Evolutionary conservation across 2,888 invertebrate genomes (phyloP).

Genomic region (Melanotus villosus): DNA sequence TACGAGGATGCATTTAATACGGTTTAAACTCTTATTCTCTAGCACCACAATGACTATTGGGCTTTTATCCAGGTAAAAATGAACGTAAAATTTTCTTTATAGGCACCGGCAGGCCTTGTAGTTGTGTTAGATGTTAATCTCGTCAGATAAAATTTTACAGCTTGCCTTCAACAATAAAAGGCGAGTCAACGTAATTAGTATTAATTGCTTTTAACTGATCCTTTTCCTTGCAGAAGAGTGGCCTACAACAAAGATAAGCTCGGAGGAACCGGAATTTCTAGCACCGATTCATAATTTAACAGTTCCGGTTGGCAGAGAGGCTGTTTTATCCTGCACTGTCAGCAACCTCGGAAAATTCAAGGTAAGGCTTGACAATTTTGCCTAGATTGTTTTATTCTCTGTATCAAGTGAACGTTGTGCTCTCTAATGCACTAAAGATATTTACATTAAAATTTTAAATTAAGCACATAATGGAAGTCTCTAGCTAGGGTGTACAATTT

Average conservation of each 20-base stretch:
- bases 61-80: too few relatives aligned
- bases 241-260: slow-evolving; percentile 71
- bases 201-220: slow-evolving; percentile 31
- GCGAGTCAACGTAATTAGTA: slow-evolving; percentile 21
- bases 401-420: too few relatives aligned
- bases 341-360: slow-evolving; percentile 76
- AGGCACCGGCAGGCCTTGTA: too few relatives aligned
- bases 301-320: slow-evolving; percentile 76
- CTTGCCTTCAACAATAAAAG: slow-evolving; percentile 16
- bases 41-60: too few relatives aligned
- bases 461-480: too few relatives aligned
- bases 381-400: slow-evolving; percentile 58
- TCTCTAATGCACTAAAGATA: too few relatives aligned
- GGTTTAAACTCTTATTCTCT: background rate
- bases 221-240: slow-evolving; percentile 72
- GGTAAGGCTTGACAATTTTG: slow-evolving; percentile 67
- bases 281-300: slow-evolving; percentile 76
- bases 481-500: too few relatives aligned
- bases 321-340: slow-evolving; percentile 75
- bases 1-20: background rate
- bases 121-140: slow-evolving; percentile 8
- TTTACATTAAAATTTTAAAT: too few relatives aligned
- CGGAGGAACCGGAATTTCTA: slow-evolving; percentile 75
- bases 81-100: too few relatives aligned
- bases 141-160: slow-evolving; percentile 14